phyloP scores from a whole-genome alignment of 2,797 vertebrate species.

The Tenualosa thibaudeaui region DNA sequence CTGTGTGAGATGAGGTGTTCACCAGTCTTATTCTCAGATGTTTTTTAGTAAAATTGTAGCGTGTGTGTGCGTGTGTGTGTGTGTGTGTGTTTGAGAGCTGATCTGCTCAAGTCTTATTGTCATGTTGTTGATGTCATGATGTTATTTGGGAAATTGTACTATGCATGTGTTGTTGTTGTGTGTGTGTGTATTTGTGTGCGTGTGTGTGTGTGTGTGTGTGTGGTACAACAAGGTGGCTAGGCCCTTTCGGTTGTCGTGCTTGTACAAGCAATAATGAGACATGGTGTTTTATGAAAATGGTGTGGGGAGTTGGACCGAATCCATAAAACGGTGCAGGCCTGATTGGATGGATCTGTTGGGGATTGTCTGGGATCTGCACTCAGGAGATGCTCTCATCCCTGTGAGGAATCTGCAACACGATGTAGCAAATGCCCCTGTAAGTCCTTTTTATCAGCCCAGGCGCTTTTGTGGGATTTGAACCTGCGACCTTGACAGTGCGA shows the following conservation, averaged over 20 bases:
- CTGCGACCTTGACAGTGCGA: not conserved
- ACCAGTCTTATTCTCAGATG: not conserved
- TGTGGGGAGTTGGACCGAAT: not conserved
- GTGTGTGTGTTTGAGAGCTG: not conserved
- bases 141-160: conserved; percentile 35
- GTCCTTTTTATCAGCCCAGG: not conserved
- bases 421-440: conserved; percentile 11
- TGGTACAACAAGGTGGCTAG: conserved; percentile 3
- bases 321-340: not conserved
- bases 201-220: conserved; percentile 1
- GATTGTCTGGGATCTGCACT: conserved; percentile 10
- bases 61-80: not conserved
- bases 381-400: conserved; percentile 6
- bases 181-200: conserved; percentile 4
- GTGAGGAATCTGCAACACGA: not conserved
- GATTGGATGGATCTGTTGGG: conserved; percentile 18
- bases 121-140: too few species aligned
- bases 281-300: conserved; percentile 4
- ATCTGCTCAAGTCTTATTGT: not conserved
- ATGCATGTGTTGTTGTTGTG: conserved; percentile 27
- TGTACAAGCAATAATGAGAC: not conserved
- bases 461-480: conserved; percentile 2
- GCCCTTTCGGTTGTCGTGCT: not conserved
- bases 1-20: not conserved
- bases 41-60: conserved; percentile 29